Evolutionary conservation across 2,113 vertebrate genomes (phyloP).

Genomic region (Poicephalus meyeri): DNA sequence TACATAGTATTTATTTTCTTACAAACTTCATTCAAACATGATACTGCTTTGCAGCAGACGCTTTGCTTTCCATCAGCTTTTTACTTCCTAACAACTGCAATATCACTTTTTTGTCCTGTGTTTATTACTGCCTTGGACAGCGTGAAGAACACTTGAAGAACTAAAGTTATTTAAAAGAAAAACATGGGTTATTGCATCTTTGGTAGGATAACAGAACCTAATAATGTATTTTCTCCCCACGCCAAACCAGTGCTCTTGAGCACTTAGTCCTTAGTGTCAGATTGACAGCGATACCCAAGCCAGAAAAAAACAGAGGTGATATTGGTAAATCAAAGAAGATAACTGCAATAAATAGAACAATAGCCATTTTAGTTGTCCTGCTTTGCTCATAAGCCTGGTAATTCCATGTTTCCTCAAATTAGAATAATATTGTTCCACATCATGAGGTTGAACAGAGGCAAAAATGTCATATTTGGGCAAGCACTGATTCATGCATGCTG

Average conservation of each 20-base stretch:
- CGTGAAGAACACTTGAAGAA: not conserved
- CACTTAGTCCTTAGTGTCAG: not conserved
- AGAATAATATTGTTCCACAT: not conserved
- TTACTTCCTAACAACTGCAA: not conserved
- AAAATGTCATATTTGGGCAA: not conserved
- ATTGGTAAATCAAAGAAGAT: not conserved
- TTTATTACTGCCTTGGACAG: not conserved
- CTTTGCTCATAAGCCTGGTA: not conserved
- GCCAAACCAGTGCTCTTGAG: not conserved
- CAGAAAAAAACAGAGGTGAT: not conserved
- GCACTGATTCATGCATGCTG: not conserved
- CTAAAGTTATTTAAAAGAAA: not conserved
- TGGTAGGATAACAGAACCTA: not conserved
- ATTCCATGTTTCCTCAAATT: not conserved
- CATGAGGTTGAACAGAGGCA: not conserved
- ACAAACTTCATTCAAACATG: not conserved
- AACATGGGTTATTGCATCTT: fast-evolving
- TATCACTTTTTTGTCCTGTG: not conserved
- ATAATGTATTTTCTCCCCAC: not conserved
- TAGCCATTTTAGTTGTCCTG: not conserved
- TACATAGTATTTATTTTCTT: not conserved
- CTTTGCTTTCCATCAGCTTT: not conserved
- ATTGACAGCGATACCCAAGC: not conserved
- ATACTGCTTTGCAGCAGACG: not conserved
- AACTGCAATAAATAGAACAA: not conserved